Evolutionary conservation across 2,888 invertebrate species (phyloP).

Genomic region (Meiosimyza platycephala): DNA sequence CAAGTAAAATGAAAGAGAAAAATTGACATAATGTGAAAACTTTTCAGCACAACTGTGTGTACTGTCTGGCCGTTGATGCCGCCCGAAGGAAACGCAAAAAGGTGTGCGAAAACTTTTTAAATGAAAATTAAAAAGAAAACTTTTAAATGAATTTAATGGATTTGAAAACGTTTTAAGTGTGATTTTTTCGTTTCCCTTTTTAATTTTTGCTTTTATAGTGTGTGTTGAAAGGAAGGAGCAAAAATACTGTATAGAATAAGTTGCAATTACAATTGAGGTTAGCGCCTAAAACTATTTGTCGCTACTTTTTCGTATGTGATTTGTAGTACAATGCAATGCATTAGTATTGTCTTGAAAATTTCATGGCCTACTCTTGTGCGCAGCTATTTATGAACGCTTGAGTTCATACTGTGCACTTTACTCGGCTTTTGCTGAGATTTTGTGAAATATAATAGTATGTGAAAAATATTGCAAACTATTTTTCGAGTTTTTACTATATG

Average conservation of each 20-base stretch:
- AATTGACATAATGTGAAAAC: conserved; percentile 25
- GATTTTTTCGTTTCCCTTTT: not conserved
- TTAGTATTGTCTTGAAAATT: not conserved
- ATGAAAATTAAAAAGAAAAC: conserved; percentile 29
- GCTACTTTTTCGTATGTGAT: not conserved
- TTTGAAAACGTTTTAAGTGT: conserved; percentile 15
- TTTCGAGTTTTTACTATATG: not conserved
- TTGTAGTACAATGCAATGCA: not conserved
- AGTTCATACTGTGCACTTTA: no score
- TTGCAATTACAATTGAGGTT: not conserved
- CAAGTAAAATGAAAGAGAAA: conserved; percentile 7
- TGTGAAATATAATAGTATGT: not conserved
- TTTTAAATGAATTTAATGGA: conserved; percentile 28
- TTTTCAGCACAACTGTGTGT: conserved; percentile 10
- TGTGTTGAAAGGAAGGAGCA: not conserved
- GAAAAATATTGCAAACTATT: not conserved
- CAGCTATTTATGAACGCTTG: not conserved
- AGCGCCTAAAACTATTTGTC: not conserved
- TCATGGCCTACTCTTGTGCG: not conserved
- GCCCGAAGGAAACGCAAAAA: conserved; percentile 5
- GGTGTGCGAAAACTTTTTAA: conserved; percentile 26
- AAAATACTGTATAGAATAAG: not conserved
- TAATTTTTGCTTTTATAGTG: not conserved
- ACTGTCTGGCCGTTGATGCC: not conserved
- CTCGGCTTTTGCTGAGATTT: no score